These are phyloP conservation scores for Triplophysa dalaica DNA, from an alignment of 2,113 vertebrate species.

Conservation along the genomic window DNA sequence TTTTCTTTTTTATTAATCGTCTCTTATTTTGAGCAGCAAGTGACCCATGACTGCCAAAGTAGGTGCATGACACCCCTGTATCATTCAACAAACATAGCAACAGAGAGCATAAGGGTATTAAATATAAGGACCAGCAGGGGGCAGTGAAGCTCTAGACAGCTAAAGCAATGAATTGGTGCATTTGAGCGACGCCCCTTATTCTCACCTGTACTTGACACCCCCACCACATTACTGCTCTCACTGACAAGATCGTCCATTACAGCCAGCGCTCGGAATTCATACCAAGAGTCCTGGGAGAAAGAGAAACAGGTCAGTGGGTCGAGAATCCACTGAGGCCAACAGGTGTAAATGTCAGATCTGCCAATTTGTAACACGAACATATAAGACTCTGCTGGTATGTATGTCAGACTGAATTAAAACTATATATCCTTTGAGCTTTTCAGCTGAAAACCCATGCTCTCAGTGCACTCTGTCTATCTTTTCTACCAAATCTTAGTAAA, in stretches of 20 bases:
- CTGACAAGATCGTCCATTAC: slow-evolving; percentile 99
- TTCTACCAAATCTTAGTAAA: too few species aligned
- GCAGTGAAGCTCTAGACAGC: slow-evolving; percentile 38
- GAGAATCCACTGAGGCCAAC: slow-evolving; percentile 20
- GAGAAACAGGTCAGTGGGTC: slow-evolving; percentile 46
- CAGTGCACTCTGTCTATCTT: neutral
- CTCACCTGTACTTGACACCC: slow-evolving; percentile 95
- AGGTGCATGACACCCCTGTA: neutral
- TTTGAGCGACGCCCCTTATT: slow-evolving; percentile 38
- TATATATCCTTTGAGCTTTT: slow-evolving; percentile 18
- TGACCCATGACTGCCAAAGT: slow-evolving; percentile 10
- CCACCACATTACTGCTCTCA: slow-evolving; percentile 97
- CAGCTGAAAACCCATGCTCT: neutral
- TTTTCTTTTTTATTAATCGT: neutral
- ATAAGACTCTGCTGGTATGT: neutral
- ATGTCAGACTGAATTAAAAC: slow-evolving; percentile 38
- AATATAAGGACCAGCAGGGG: slow-evolving; percentile 46
- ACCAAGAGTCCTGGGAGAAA: slow-evolving; percentile 90
- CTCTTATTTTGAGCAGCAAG: too few species aligned
- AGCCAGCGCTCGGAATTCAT: slow-evolving; percentile 95
- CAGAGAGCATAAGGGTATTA: slow-evolving; percentile 24
- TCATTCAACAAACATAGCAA: neutral
- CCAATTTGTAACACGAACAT: slow-evolving; percentile 26
- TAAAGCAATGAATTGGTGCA: slow-evolving; percentile 43
- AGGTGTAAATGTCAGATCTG: slow-evolving; percentile 12